A percentile compares a stretch with the other conserved stretches of the same genome.
Conservation (phyloP, 2,888 invertebrate genomes). For the Acheta domesticus region DNA sequence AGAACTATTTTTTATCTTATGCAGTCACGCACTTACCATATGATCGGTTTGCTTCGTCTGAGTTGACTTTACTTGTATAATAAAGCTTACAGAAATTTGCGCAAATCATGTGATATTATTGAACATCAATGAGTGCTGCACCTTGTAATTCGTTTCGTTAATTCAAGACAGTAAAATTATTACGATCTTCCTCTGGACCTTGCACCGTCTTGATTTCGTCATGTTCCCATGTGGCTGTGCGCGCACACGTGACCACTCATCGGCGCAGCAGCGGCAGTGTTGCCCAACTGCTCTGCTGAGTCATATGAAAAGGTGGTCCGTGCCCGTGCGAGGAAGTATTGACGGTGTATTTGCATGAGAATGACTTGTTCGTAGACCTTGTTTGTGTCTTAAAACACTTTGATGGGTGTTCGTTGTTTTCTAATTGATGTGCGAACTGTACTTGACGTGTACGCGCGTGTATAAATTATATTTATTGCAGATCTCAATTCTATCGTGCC, state of each 20-base stretch:
- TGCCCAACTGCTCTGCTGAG: constrained; percentile 32
- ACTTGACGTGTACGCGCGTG: too few species aligned
- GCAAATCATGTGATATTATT: background rate
- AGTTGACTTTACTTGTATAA: background rate
- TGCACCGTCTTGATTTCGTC: constrained; percentile 24
- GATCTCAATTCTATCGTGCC: background rate
- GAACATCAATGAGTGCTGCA: background rate
- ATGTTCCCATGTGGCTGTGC: constrained; percentile 27
- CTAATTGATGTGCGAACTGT: too few species aligned
- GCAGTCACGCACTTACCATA: constrained; percentile 26
- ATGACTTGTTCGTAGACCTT: background rate
- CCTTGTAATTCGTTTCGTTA: background rate
- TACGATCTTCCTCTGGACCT: background rate
- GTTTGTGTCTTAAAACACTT: too few species aligned
- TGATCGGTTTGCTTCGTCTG: background rate
- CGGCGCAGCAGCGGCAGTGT: constrained; percentile 27
- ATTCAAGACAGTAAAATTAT: background rate
- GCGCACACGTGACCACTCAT: constrained; percentile 18
- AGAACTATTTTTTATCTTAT: constrained; percentile 29
- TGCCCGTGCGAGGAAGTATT: background rate
- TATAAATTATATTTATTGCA: too few species aligned
- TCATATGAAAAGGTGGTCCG: constrained; percentile 28
- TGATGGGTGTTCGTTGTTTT: too few species aligned
- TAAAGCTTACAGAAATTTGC: background rate
- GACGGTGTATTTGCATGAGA: background rate